Evolutionary conservation across 2,888 invertebrate species (phyloP).

Genomic region (Oasisia sp.): DNA sequence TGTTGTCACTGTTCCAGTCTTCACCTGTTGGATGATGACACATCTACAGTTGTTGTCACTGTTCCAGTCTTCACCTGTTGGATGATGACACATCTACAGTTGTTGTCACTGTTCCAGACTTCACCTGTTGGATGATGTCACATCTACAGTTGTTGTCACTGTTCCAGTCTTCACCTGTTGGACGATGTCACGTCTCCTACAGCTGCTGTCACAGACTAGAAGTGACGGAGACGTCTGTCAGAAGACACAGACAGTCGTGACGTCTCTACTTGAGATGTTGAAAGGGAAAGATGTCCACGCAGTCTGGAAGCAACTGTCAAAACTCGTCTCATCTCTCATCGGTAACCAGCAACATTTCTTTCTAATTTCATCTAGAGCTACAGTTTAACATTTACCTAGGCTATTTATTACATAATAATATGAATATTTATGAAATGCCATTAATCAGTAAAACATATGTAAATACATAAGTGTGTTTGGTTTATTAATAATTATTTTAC

Average conservation of each 20-base stretch:
- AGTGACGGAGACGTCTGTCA: not conserved
- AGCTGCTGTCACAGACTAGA: conserved; percentile 27
- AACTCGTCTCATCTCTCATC: conserved; percentile 77
- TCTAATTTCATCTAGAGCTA: conserved; percentile 79
- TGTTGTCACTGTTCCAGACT: too few relatives aligned
- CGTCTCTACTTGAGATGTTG: not conserved
- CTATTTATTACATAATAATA: too few relatives aligned
- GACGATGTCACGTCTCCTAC: conserved; percentile 27
- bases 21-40: too few relatives aligned
- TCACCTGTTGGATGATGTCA: not conserved
- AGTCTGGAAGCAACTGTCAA: not conserved
- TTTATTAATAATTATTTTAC: too few relatives aligned
- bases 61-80: too few relatives aligned
- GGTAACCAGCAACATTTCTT: conserved; percentile 79
- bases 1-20: too few relatives aligned
- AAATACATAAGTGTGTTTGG: too few relatives aligned
- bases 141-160: not conserved
- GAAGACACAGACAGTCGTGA: not conserved
- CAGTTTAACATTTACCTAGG: conserved; percentile 82
- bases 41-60: too few relatives aligned
- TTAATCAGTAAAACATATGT: too few relatives aligned
- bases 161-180: not conserved
- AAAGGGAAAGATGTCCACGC: not conserved
- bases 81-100: too few relatives aligned
- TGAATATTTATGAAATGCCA: too few relatives aligned